phyloP scores from a whole-genome alignment of 2,113 vertebrate genomes.

The Entomyzon cyanotis region DNA sequence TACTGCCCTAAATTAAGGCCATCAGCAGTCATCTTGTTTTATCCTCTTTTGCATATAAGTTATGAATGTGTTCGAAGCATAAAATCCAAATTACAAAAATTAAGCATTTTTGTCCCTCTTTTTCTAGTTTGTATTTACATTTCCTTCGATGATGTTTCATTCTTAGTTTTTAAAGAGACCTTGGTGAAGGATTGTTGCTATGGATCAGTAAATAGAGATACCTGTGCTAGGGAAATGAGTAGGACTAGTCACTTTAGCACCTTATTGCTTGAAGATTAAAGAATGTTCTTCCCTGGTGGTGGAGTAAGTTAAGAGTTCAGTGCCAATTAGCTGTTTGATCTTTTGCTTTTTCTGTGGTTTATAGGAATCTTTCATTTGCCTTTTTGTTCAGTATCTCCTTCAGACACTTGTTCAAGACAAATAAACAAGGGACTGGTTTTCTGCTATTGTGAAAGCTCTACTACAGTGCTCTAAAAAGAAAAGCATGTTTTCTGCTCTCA shows the following conservation, averaged over 20 bases:
- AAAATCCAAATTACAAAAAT: neutral
- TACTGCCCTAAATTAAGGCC: neutral
- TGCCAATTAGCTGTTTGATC: neutral
- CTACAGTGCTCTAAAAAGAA: neutral
- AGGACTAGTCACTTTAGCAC: neutral
- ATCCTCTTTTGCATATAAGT: neutral
- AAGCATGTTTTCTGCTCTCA: neutral
- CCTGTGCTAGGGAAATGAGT: neutral
- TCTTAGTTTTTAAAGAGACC: neutral
- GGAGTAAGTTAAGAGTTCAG: neutral
- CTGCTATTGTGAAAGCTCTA: neutral
- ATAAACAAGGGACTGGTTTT: neutral
- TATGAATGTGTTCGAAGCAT: neutral
- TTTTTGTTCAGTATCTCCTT: neutral
- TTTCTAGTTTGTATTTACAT: neutral
- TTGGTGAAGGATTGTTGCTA: neutral
- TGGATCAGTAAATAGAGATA: neutral
- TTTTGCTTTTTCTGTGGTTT: neutral
- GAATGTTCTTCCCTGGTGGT: neutral
- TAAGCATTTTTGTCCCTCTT: neutral
- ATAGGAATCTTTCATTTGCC: neutral
- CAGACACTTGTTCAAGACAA: neutral
- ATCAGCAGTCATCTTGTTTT: neutral
- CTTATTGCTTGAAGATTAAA: neutral
- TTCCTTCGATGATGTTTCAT: neutral